phyloP scores from a whole-genome alignment of 2,113 vertebrate genomes.

The Psittacus erithacus region DNA sequence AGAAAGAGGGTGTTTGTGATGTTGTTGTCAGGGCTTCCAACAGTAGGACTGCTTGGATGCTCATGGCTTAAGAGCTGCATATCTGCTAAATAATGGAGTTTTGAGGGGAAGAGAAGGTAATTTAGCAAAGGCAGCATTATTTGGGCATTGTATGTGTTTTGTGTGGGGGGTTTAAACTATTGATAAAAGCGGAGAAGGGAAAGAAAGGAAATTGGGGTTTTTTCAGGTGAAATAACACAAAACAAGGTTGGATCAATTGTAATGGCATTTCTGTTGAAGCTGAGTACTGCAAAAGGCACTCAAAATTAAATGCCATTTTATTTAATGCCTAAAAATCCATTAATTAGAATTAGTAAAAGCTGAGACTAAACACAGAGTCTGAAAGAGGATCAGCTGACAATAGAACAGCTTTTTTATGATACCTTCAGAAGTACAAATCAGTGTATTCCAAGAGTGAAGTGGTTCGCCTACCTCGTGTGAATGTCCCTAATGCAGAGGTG shows the following conservation, averaged over 20 bases:
- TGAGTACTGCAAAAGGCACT: not conserved
- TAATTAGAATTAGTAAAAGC: not conserved
- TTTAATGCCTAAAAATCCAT: not conserved
- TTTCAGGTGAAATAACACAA: not conserved
- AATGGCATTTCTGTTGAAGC: not conserved
- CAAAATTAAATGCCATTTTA: not conserved
- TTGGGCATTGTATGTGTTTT: not conserved
- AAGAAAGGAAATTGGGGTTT: not conserved
- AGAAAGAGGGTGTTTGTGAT: not conserved
- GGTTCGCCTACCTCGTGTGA: not conserved
- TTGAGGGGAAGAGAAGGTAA: fast-evolving
- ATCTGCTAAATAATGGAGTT: not conserved
- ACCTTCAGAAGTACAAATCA: not conserved
- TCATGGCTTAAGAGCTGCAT: not conserved
- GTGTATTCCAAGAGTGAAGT: not conserved
- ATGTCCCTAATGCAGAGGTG: not conserved
- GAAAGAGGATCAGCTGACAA: not conserved
- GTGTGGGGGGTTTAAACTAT: fast-evolving
- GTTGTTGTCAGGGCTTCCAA: not conserved
- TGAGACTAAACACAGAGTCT: not conserved
- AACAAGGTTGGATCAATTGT: not conserved
- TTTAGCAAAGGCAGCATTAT: not conserved
- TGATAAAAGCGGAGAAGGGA: not conserved
- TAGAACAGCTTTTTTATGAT: not conserved
- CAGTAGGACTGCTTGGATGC: not conserved